Percentiles rank a stretch among this genome's conserved stretches.
Conservation (phyloP, 2,888 invertebrate species). For the Flexamia atlantica region DNA sequence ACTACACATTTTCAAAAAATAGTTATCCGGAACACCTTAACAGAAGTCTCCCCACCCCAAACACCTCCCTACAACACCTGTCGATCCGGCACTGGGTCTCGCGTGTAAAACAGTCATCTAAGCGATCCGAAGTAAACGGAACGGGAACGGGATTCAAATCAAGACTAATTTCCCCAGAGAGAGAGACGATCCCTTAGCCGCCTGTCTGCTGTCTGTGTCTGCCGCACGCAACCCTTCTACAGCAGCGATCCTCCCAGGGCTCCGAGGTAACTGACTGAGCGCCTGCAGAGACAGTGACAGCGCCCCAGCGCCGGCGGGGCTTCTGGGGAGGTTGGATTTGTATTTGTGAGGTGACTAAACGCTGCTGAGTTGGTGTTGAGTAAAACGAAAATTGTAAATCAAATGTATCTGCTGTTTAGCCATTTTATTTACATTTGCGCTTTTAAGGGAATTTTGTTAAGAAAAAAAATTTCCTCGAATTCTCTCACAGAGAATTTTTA, state of each 20-base stretch:
- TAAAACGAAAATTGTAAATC: too few species aligned
- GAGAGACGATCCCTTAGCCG: neutral
- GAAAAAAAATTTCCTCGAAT: too few species aligned
- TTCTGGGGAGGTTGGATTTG: too few species aligned
- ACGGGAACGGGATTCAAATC: conserved; percentile 53
- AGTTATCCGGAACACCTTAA: too few species aligned
- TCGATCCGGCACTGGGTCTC: neutral
- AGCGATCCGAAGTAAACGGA: conserved; percentile 51
- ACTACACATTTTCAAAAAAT: too few species aligned
- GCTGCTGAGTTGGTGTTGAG: too few species aligned
- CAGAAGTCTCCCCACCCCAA: too few species aligned
- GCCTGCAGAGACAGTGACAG: neutral
- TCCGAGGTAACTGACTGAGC: conserved; percentile 8
- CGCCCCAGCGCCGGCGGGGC: neutral
- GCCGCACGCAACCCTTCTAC: conserved; percentile 13
- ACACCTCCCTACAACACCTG: neutral
- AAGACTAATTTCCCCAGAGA: conserved; percentile 55
- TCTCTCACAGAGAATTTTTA: too few species aligned
- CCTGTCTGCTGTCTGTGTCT: conserved; percentile 30
- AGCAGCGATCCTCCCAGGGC: conserved; percentile 14
- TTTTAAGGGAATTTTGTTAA: too few species aligned
- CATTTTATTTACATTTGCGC: too few species aligned
- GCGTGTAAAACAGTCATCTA: neutral
- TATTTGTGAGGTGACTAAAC: too few species aligned
- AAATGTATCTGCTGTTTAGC: too few species aligned